phyloP scores from a whole-genome alignment of 2,113 vertebrate genomes.

The Cariama cristata region DNA sequence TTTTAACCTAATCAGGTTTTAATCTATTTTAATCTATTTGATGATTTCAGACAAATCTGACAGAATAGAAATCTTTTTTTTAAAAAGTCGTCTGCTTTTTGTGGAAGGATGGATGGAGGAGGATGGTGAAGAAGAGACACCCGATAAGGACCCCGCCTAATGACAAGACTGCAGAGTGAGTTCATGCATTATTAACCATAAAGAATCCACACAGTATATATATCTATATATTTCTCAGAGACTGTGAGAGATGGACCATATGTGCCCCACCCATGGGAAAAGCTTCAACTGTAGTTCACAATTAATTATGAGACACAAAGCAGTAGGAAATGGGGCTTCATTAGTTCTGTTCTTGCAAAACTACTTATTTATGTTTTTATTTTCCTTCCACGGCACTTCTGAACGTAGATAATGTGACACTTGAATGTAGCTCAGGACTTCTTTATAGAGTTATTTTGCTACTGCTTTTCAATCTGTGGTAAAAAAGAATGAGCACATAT shows the following conservation, averaged over 20 bases:
- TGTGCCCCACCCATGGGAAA: slow-evolving; percentile 46
- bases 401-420: neutral
- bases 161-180: neutral
- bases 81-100: neutral
- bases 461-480: neutral
- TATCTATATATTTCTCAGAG: slow-evolving; percentile 21
- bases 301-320: slow-evolving; percentile 48
- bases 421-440: neutral
- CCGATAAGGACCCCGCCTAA: neutral
- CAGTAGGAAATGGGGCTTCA: neutral
- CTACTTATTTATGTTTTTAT: slow-evolving; percentile 12
- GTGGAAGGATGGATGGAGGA: neutral
- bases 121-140: neutral
- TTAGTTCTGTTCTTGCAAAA: slow-evolving; percentile 30
- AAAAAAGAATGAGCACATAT: neutral
- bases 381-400: neutral
- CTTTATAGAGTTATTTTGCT: neutral
- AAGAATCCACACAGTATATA: slow-evolving; percentile 12
- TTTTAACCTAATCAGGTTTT: neutral
- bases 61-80: neutral
- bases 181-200: slow-evolving; percentile 57
- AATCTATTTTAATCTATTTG: neutral
- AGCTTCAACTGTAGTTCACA: slow-evolving; percentile 32
- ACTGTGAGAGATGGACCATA: slow-evolving; percentile 48
- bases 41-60: neutral